Conservation (phyloP, 37 sponge, comb jelly and placozoan species). For the Aplysina aerophoba region DNA sequence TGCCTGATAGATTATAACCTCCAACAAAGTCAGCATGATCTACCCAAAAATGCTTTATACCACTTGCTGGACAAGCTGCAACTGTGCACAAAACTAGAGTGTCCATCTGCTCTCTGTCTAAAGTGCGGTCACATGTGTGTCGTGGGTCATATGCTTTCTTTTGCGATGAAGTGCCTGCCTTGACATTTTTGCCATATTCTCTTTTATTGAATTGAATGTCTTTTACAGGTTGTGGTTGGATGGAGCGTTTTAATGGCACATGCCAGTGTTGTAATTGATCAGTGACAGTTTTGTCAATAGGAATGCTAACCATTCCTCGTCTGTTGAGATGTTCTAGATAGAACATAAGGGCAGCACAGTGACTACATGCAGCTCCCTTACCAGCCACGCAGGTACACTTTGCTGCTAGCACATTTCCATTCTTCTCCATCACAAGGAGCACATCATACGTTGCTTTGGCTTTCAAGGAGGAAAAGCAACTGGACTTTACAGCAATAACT, state of each 20-base stretch:
- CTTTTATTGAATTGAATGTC: not conserved
- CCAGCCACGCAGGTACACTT: slow-evolving; percentile 13
- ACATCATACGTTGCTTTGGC: slow-evolving; percentile 9
- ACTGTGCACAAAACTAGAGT: too few species aligned
- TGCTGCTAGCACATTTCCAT: not conserved
- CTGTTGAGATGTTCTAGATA: slow-evolving; percentile 1
- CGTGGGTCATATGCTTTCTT: too few species aligned
- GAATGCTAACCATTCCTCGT: not conserved
- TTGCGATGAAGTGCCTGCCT: too few species aligned
- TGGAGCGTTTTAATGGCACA: not conserved
- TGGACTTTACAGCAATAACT: not conserved
- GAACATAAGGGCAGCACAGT: not conserved
- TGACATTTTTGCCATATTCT: not conserved
- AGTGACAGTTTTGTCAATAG: slow-evolving; percentile 3
- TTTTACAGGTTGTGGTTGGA: not conserved
- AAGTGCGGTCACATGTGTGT: too few species aligned
- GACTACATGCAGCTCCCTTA: slow-evolving; percentile 14
- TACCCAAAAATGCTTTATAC: too few species aligned
- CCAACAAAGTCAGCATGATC: too few species aligned
- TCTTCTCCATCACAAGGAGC: not conserved
- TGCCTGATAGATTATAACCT: too few species aligned
- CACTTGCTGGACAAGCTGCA: too few species aligned
- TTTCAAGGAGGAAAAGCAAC: slow-evolving; percentile 7
- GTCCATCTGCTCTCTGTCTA: too few species aligned
- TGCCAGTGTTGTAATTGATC: slow-evolving; percentile 13